Base-by-base conservation (phyloP, 2,113 vertebrate genomes). In the Phalacrocorax pelagicus region DNA sequence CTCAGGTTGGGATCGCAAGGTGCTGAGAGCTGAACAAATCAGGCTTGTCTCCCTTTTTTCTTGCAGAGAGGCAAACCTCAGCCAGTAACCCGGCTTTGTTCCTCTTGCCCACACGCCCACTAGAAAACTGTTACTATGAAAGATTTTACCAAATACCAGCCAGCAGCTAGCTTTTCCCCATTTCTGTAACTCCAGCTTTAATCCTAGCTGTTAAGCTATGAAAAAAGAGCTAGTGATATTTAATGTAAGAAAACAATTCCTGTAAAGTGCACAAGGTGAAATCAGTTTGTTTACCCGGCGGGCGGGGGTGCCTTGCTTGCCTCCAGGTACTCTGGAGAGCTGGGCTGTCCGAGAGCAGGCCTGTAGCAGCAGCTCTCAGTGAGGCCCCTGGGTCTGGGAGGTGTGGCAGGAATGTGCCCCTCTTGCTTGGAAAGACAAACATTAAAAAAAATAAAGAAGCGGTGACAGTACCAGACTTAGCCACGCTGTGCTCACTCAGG, bases 401-500 rank as follows among this genome's bases (percentile, higher is more conserved):
- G 32, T 40, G 30, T 1, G 2, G 38, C 12, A 21, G 58, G 40
- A 69, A 21, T 7, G 1, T 1, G 38, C 34, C 3, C 5, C 2
- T 29, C 24, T 46, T 14, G 30, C 72, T 52, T 20, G 32, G 55
- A 20, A 38, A 49, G 54, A 2, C 0, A 2, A 12, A 12, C 0
- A 1, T 6, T 15, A 38, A 21, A 54, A 12, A 12, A 15, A n/a
- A 12, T 12, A 30, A n/a, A 42, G 36, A 40, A 30, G 24, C 6
- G 49, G 19, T 27, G 6, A 1, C 10, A 5, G 54, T 10, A 17
- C 47, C 30, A 26, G 67, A 4, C 40, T 21, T 4, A 4, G 40
- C 32, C 11, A 5, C 2, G 2, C 30, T 21, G 0, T 2, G 18
- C 42, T 75, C 0, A 0, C 40, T 66, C 26, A 11, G 18, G 36